Conservation (phyloP, 2,797 vertebrate species). For the Agapornis canus region DNA sequence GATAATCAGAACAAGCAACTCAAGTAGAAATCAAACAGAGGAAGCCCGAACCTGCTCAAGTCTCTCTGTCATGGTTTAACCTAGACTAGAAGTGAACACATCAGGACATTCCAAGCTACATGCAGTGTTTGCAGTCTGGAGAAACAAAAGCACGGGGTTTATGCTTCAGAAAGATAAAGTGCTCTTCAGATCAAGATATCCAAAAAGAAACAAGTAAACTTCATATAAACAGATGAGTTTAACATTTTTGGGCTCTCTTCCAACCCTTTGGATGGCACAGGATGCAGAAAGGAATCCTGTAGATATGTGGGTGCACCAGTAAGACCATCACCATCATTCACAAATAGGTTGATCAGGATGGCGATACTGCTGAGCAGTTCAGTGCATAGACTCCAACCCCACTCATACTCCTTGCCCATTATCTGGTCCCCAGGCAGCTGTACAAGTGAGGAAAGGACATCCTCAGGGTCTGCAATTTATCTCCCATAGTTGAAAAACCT, state of each 20-base stretch:
- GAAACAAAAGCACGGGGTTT: neutral
- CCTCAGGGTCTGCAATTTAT: neutral
- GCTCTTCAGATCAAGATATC: neutral
- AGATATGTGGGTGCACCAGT: neutral
- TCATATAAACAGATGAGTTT: neutral
- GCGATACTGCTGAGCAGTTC: neutral
- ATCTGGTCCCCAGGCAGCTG: neutral
- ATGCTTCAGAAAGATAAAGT: neutral
- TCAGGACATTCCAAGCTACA: neutral
- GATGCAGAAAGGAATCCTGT: neutral
- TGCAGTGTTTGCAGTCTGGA: neutral
- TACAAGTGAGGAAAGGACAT: neutral
- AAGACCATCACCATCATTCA: neutral
- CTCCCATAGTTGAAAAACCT: neutral
- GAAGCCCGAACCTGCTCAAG: neutral
- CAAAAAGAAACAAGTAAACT: neutral
- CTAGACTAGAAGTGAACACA: neutral
- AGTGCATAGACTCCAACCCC: neutral
- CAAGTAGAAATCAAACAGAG: neutral
- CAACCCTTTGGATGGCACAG: neutral
- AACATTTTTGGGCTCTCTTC: neutral
- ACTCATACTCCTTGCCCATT: neutral
- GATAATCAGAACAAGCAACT: neutral
- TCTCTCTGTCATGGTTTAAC: neutral
- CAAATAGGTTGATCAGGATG: fast-evolving